Base-by-base conservation (phyloP, 2,113 vertebrate species). In the Hippoglossus stenolepis region DNA sequence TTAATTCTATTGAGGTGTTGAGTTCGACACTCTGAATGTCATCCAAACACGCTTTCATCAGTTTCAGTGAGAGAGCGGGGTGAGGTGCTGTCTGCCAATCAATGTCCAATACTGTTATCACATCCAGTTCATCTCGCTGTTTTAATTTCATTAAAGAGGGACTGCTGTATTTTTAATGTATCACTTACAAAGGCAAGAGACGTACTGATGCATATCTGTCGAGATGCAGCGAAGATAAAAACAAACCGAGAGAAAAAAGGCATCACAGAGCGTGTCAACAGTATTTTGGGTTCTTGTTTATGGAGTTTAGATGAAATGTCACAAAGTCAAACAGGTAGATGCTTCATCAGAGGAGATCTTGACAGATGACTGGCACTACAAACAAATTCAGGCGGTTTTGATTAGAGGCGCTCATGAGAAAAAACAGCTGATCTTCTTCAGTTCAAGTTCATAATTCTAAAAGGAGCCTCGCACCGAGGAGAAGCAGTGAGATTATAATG, bases 281-380 rank as follows among this genome's bases (percentile, higher is more conserved):
- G 53, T 85, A 56, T 82, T 85, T 87, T 75, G 66, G 47, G 68
- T 38, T n/a, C 64, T 79, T 87, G 35, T 65, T 79, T 24, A 49
- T 45, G 1, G 8, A 56, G 28, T 79, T 67, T 40, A 54, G 61
- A 79, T 54, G 6, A 75, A 38, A 64, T 72, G 40, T 20, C 53
- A 54, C 23, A 0, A 21, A 74, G 58, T 80, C 65, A 75, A 73
- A 75, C 4, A 24, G 58, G 38, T 51, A 61, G 53, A 65, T 12
- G 47, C 56, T 70, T 68, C 15, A 60, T 38, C 72, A 77, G 63
- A 21, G 26, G 38, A 40, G 43, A 61, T 69, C n/a, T 18, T 58
- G 73, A 80, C 75, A 82, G 17, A 14, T 62, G 81, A 87, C 77
- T 89, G 89, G 63, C 87, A 87, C 53, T 66, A 49, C 10, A 87